A percentile compares a stretch with the other conserved stretches of the same genome.
Conservation (phyloP, 2,888 invertebrate species). For the Rotaria sp. region DNA sequence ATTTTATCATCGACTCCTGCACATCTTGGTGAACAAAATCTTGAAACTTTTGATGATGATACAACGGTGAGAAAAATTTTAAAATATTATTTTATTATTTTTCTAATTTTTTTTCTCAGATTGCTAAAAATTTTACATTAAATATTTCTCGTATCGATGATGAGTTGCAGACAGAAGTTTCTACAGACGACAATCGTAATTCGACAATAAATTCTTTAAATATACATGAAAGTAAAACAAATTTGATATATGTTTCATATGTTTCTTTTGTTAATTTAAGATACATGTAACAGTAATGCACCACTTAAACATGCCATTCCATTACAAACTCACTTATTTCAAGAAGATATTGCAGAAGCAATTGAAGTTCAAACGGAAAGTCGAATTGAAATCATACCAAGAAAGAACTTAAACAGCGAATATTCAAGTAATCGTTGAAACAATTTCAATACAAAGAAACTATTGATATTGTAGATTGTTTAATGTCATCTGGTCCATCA, state of each 20-base stretch:
- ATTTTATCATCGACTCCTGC: not conserved
- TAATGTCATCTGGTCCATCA: not conserved
- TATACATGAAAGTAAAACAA: not conserved
- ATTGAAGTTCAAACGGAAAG: not conserved
- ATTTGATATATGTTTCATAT: too few relatives aligned
- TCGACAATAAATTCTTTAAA: not conserved
- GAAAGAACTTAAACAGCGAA: not conserved
- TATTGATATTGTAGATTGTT: not conserved
- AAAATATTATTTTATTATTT: not conserved
- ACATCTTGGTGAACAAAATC: not conserved
- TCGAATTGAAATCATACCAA: not conserved
- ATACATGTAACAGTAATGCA: not conserved
- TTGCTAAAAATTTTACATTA: not conserved
- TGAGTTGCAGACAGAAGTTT: not conserved
- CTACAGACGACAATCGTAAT: not conserved
- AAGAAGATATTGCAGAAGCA: not conserved
- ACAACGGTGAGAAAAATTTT: not conserved
- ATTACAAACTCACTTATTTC: not conserved
- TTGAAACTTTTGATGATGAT: not conserved
- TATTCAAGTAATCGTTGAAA: not conserved
- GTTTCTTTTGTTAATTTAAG: not conserved
- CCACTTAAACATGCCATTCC: not conserved
- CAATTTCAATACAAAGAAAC: not conserved
- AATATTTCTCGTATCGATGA: not conserved
- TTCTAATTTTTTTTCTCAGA: not conserved